Base-by-base conservation (phyloP, 2,113 vertebrate species). In the Odontophorus gujanensis region DNA sequence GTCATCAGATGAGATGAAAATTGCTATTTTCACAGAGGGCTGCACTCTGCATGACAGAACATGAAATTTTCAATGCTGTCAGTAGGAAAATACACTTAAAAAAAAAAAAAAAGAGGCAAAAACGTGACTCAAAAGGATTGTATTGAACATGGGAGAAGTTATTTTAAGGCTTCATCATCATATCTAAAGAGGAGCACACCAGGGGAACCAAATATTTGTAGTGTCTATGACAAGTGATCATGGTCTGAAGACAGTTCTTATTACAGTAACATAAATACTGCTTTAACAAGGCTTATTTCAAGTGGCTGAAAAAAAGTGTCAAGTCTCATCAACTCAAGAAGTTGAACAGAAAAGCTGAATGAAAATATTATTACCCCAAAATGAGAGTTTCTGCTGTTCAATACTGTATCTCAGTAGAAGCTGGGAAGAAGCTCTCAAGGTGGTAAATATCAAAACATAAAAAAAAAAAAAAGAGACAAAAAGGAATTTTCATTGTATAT, bases 231-330 rank as follows among this genome's bases (percentile, higher is more conserved):
- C 74, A 96, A 91, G 67, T 16, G 26, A 87, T 95, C 45, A 42
- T 22, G 30, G 63, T 89, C 79, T 87, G 92, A 91, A 94, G 53
- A 87, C 55, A 75, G 69, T 87, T 92, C 48, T 91, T 91, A 83
- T 75, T 92, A 75, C 36, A 57, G 63, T 74, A 76, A 77, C n/a
- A 69, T 78, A 91, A 87, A 84, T 89, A 68, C 53, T 80, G 9
- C 67, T 91, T 67, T 89, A 87, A 87, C n/a, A 87, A 81, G 53
- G 43, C 77, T 89, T 71, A 78, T 81, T 91, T 93, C 61, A 72
- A 81, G 92, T 81, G 84, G 48, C 69, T 91, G 89, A 42, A 94
- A 91, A 94, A 91, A 95, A 91, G 51, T 21, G 21, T 67, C 28
- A 62, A 59, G 77, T 85, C 88, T 93, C 13, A 45, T 84, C 61